These are phyloP conservation scores for Globodera ellingtonae DNA, from an alignment of 1,140 invertebrate genomes.

Conservation along the genomic window DNA sequence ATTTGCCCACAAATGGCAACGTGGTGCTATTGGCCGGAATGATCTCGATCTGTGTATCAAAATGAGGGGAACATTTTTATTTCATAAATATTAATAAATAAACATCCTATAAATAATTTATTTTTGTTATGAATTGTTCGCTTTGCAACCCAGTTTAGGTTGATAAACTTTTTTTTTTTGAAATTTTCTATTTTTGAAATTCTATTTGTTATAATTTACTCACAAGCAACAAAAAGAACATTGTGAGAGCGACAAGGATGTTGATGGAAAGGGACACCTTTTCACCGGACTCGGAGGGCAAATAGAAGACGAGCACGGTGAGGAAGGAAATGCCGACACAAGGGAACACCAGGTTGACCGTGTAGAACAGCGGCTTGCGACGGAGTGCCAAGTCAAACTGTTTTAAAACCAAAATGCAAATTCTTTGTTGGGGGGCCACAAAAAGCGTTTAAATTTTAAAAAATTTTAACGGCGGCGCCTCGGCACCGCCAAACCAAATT, in stretches of 20 bases:
- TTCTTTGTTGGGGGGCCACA: not conserved
- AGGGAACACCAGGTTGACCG: constrained; percentile 81
- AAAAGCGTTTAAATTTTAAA: not conserved
- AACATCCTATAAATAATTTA: too few species aligned
- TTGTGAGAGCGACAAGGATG: constrained; percentile 96
- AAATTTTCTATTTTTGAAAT: too few species aligned
- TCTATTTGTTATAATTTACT: constrained; percentile 17
- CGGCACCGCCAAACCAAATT: too few species aligned
- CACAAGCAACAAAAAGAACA: constrained; percentile 94
- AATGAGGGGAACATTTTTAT: not conserved
- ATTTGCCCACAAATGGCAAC: constrained; percentile 91
- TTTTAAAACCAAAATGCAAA: constrained; percentile 14
- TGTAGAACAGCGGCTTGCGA: constrained; percentile 91
- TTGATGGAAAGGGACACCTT: constrained; percentile 98
- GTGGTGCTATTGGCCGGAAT: constrained; percentile 97
- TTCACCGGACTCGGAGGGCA: constrained; percentile 95
- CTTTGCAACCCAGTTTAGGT: too few species aligned
- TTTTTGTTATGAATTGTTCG: too few species aligned
- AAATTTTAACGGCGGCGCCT: too few species aligned
- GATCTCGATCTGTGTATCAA: constrained; percentile 77
- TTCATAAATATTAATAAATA: too few species aligned
- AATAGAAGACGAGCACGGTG: constrained; percentile 94
- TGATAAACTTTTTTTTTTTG: too few species aligned
- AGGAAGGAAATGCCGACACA: constrained; percentile 94
- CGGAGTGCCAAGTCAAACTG: constrained; percentile 71